Percentiles rank a stretch among this genome's conserved stretches.
These are phyloP conservation scores for Notarius quadriscutis DNA, from an alignment of 2,113 vertebrate species.

Conservation along the genomic window DNA sequence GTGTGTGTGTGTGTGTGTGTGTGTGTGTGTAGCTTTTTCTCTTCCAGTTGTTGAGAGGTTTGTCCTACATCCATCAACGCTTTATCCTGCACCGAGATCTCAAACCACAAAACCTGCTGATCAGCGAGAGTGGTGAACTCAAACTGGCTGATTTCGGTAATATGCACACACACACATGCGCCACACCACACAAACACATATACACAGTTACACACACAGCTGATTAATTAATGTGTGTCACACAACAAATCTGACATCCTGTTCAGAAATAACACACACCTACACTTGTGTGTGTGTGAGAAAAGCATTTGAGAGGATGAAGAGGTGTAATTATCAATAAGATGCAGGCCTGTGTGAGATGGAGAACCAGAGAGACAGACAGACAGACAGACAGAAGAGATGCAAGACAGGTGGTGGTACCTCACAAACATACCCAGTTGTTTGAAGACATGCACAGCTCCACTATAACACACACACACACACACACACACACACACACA, in stretches of 20 bases:
- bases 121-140: slow-evolving; percentile 94
- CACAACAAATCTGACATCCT: not conserved
- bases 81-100: slow-evolving; percentile 97
- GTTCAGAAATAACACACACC: slow-evolving; percentile 48
- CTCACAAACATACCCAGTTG: not conserved
- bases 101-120: slow-evolving; percentile 97
- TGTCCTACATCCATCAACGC: slow-evolving; percentile 96
- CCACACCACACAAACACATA: slow-evolving; percentile 19
- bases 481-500: not conserved
- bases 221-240: slow-evolving; percentile 17
- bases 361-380: not conserved
- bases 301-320: not conserved
- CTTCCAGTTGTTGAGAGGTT: slow-evolving; percentile 92
- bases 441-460: not conserved
- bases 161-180: slow-evolving; percentile 33
- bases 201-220: slow-evolving; percentile 23
- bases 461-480: too few relatives aligned
- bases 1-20: slow-evolving; percentile 8
- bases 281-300: not conserved
- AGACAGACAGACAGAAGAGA: too few relatives aligned
- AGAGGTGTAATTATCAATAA: too few relatives aligned
- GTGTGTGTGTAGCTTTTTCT: slow-evolving; percentile 86
- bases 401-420: not conserved
- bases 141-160: slow-evolving; percentile 98
- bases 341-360: too few relatives aligned